Conservation (phyloP, 2,797 vertebrate genomes). For the Serranus cabrilla region DNA sequence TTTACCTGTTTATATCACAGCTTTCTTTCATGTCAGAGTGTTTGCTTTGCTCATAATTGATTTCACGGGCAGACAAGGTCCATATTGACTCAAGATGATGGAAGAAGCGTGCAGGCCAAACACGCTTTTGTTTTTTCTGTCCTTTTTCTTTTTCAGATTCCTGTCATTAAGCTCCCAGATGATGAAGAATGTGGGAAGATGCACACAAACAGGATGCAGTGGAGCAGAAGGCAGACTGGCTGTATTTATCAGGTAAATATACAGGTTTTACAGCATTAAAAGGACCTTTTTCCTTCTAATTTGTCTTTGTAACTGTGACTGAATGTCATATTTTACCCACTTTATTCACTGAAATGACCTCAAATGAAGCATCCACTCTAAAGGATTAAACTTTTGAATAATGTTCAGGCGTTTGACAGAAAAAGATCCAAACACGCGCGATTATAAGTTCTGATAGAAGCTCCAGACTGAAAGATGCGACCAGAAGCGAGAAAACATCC, state of each 20-base stretch:
- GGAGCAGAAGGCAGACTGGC: background rate
- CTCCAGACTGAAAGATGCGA: background rate
- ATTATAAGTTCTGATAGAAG: background rate
- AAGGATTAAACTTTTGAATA: background rate
- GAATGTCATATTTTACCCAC: background rate
- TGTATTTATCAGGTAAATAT: background rate
- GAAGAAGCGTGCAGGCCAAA: background rate
- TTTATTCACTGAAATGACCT: background rate
- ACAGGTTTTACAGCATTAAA: background rate
- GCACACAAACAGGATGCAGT: background rate
- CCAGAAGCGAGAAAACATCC: background rate
- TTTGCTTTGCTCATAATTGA: conserved; percentile 41
- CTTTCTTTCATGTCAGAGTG: conserved; percentile 34
- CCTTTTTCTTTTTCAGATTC: background rate
- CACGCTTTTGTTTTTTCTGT: background rate
- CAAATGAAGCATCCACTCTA: background rate
- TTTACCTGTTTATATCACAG: conserved; percentile 39
- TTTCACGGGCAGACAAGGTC: conserved; percentile 24
- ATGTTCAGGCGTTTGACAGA: background rate
- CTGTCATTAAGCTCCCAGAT: background rate
- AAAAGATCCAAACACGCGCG: background rate
- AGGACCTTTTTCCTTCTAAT: background rate
- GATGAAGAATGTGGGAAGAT: background rate
- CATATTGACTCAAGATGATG: conserved; percentile 34
- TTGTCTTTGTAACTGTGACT: background rate